Evolutionary conservation across 2,888 invertebrate species (phyloP).

Genomic region (Thera britannica): DNA sequence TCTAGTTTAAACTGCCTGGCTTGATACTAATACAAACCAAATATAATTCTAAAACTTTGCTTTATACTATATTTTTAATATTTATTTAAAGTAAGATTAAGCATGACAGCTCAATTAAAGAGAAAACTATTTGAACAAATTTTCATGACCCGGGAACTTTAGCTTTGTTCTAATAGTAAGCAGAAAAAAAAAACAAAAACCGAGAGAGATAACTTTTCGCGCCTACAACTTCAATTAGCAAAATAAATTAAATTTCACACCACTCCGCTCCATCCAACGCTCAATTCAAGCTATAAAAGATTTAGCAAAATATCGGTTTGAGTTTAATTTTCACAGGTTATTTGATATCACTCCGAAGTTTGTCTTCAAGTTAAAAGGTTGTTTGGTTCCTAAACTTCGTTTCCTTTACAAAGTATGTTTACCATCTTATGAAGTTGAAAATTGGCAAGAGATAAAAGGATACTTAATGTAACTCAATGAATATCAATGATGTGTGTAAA

Average conservation of each 20-base stretch:
- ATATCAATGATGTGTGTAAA: slow-evolving; percentile 1
- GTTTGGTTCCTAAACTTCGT: slow-evolving; percentile 26
- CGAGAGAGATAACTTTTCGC: too few species aligned
- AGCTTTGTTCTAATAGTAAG: too few species aligned
- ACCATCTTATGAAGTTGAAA: slow-evolving; percentile 17
- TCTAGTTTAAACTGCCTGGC: too few species aligned
- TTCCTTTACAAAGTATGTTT: slow-evolving; percentile 26
- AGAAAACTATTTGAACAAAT: too few species aligned
- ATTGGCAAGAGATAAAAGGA: slow-evolving; percentile 8
- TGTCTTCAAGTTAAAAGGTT: slow-evolving; percentile 17
- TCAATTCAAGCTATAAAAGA: slow-evolving; percentile 9
- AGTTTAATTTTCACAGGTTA: slow-evolving; percentile 29
- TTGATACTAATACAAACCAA: too few species aligned
- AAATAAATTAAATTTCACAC: neutral
- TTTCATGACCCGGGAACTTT: too few species aligned
- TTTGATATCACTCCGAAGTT: slow-evolving; percentile 34
- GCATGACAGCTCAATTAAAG: too few species aligned
- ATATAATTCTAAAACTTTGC: too few species aligned
- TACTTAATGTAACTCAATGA: slow-evolving; percentile 2
- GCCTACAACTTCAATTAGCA: too few species aligned
- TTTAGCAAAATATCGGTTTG: slow-evolving; percentile 21
- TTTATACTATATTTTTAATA: too few species aligned
- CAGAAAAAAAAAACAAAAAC: too few species aligned
- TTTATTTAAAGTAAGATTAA: too few species aligned
- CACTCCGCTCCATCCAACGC: neutral